Base-by-base conservation (phyloP, 2,113 vertebrate genomes). In the Ciconia boyciana region DNA sequence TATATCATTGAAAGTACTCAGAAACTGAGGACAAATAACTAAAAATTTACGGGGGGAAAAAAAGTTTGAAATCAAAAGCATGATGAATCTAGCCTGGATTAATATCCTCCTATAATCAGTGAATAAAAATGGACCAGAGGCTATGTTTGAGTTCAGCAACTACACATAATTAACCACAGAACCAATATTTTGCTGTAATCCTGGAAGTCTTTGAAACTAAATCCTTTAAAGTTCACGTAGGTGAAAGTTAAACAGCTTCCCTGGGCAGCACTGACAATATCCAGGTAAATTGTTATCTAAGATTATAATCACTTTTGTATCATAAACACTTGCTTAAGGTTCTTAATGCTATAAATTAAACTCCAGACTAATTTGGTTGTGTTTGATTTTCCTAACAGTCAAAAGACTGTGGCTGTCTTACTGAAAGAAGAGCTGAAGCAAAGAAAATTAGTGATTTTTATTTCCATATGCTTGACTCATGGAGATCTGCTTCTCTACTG, bases 11-110 rank as follows among this genome's bases (percentile, higher is more conserved):
- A 54, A 83, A 87, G 7, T 24, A 83, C 57, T 70, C 31, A 69
- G 31, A 74, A 87, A 68, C 34, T 44, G 32, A 41, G 21, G 55
- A 22, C 25, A 79, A 84, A 79, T 48, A 74, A 29, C 43, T 57
- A 57, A 44, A 5, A 72, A 34, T 1, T 71, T 66, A 36, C 0
- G 7, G 4, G 3, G 5, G 9, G 3, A 52, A 34, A 36, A 15
- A 15, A 10, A 16, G 4, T 3, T 22, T 41, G 36, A 80, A 70
- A 78, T 44, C 8, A 70, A 89, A 69, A 82, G 18, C 31, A 49
- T 39, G 32, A 39, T 39, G 11, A 72, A 87, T 34, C 18, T 77
- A 36, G 9, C 11, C 13, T 22, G 66, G 41, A 87, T 34, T 48
- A 71, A 49, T 55, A 94, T 25, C 5, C 8, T 70, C 52, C 36